Conservation (phyloP, 2,113 vertebrate species). For the Mixornis gularis region DNA sequence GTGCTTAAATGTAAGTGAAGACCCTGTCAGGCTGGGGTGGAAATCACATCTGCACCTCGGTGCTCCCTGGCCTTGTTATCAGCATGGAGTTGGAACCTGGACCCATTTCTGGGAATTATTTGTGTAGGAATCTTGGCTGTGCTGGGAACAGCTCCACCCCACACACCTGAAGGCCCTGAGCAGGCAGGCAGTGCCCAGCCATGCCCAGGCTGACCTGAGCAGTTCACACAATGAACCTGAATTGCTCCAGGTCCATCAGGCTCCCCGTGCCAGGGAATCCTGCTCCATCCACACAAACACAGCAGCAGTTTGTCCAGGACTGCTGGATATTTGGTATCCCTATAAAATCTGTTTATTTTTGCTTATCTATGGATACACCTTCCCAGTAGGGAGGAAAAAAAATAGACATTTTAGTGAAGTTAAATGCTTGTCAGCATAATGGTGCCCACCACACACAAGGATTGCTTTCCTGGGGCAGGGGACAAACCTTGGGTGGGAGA, state of each 20-base stretch:
- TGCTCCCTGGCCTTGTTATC: not conserved
- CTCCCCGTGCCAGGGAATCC: accelerated
- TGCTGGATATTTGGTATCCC: not conserved
- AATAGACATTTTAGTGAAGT: not conserved
- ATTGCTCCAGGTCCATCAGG: too few species aligned
- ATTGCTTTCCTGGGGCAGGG: not conserved
- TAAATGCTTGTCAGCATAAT: not conserved
- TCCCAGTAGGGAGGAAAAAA: not conserved
- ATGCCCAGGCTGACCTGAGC: not conserved
- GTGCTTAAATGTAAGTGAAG: not conserved
- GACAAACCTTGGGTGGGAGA: not conserved
- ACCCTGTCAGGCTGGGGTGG: not conserved
- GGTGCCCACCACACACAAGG: not conserved
- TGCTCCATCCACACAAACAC: not conserved
- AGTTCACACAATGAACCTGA: not conserved
- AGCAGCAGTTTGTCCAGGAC: not conserved
- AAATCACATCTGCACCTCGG: accelerated
- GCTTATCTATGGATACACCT: not conserved
- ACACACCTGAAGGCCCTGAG: accelerated
- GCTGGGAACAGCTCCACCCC: not conserved
- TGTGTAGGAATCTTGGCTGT: not conserved
- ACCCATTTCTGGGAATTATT: not conserved
- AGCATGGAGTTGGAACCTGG: not conserved
- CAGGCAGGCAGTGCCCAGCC: not conserved
- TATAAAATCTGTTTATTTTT: not conserved